Percentiles rank a stretch among this genome's conserved stretches.
Evolutionary conservation across 2,888 invertebrate species (phyloP).

Genomic region (Pterobdella sp.): DNA sequence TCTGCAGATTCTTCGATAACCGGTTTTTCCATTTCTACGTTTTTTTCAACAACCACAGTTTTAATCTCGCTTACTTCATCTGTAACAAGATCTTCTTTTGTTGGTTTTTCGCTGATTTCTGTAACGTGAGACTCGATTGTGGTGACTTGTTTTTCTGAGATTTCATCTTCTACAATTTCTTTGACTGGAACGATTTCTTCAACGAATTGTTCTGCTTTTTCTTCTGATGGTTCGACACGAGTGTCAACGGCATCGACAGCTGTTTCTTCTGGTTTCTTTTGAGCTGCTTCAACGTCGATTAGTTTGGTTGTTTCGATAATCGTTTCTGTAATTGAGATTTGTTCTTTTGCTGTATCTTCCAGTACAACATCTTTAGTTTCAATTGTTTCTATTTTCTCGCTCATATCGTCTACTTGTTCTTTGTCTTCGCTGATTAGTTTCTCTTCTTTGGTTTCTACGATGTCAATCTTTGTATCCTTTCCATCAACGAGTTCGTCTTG

Average conservation of each 20-base stretch:
- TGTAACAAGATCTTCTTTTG: background rate
- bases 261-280: too few species aligned
- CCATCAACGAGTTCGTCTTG: constrained; percentile 36
- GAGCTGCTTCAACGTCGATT: too few species aligned
- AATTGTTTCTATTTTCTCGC: background rate
- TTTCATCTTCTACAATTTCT: background rate
- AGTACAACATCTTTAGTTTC: background rate
- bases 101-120: background rate
- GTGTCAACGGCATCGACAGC: too few species aligned
- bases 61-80: constrained; percentile 57
- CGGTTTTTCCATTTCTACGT: constrained; percentile 66
- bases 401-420: background rate
- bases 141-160: background rate
- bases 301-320: background rate
- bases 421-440: background rate
- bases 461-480: background rate
- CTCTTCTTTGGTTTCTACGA: background rate
- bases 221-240: too few species aligned
- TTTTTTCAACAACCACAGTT: too few species aligned
- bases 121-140: background rate
- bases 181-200: background rate
- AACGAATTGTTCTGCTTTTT: too few species aligned
- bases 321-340: background rate
- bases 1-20: constrained; percentile 57
- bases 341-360: background rate